Percentiles rank a stretch among this genome's conserved stretches.
These are phyloP conservation scores for Idaea biselata DNA, from an alignment of 2,888 invertebrate genomes.

Conservation along the genomic window DNA sequence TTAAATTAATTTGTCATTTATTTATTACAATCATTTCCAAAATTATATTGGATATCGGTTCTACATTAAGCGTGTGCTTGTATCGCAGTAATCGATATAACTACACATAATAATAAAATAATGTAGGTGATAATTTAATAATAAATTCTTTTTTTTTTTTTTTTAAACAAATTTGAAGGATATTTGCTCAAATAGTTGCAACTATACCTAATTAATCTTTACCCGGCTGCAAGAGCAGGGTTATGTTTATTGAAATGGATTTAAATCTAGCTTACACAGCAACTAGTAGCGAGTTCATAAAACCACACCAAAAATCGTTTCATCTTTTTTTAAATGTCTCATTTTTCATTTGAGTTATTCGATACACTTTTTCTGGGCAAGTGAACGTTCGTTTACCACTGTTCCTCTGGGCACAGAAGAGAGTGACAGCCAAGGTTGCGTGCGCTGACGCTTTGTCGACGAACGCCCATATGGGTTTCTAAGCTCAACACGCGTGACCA, in stretches of 20 bases:
- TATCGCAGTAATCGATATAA: too few species aligned
- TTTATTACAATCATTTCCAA: too few species aligned
- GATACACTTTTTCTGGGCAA: conserved; percentile 18
- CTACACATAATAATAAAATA: too few species aligned
- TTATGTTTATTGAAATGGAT: background rate
- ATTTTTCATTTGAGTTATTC: background rate
- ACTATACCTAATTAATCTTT: too few species aligned
- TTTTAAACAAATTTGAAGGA: too few species aligned
- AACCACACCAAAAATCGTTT: background rate
- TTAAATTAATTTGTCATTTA: too few species aligned
- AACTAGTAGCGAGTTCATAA: background rate
- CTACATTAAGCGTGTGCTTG: too few species aligned
- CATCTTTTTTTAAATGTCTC: background rate
- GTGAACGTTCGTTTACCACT: conserved; percentile 42
- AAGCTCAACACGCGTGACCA: conserved; percentile 65
- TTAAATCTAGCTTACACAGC: background rate
- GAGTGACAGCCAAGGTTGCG: conserved; percentile 62
- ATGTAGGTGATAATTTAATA: too few species aligned
- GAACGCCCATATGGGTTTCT: conserved; percentile 70
- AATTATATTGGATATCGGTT: too few species aligned
- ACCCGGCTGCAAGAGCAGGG: too few species aligned
- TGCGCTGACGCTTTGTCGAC: conserved; percentile 63
- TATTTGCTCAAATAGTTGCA: too few species aligned
- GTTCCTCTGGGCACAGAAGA: conserved; percentile 63
- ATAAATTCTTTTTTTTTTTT: too few species aligned